Conservation (phyloP, 2,113 vertebrate species). For the Dasyurus viverrinus region DNA sequence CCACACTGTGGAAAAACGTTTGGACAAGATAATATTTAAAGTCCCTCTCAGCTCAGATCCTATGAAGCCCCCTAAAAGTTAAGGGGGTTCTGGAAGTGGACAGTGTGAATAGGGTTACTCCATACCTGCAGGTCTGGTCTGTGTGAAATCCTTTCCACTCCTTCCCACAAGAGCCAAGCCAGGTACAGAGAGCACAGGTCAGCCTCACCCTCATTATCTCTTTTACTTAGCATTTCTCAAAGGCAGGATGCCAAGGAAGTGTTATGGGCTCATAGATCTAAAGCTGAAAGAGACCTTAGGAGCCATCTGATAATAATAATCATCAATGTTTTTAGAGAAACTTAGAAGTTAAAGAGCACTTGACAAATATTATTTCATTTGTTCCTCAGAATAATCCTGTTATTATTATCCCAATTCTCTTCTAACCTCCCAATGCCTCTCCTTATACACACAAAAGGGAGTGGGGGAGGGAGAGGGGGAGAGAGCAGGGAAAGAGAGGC, state of each 20-base stretch:
- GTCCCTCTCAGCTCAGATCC: background rate
- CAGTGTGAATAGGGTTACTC: background rate
- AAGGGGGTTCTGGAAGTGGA: background rate
- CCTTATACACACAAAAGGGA: background rate
- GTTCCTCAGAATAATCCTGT: background rate
- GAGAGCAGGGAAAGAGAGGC: too few species aligned
- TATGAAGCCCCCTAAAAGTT: background rate
- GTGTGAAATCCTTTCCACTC: background rate
- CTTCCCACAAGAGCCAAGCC: background rate
- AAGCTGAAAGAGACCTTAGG: background rate
- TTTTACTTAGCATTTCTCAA: background rate
- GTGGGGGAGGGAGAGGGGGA: too few species aligned
- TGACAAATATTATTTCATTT: background rate
- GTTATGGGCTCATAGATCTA: background rate
- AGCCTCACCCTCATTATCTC: background rate
- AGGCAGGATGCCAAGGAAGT: background rate
- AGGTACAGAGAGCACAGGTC: background rate
- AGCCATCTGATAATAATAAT: background rate
- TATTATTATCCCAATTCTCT: background rate
- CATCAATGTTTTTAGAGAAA: background rate
- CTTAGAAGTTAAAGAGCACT: background rate
- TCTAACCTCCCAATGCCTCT: background rate
- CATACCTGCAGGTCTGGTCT: background rate
- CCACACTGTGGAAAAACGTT: background rate
- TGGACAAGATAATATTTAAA: background rate